A percentile compares a stretch with the other conserved stretches of the same genome.
Evolutionary conservation across 2,888 invertebrate genomes (phyloP).

Genomic region (Cecidostiba fungosa): DNA sequence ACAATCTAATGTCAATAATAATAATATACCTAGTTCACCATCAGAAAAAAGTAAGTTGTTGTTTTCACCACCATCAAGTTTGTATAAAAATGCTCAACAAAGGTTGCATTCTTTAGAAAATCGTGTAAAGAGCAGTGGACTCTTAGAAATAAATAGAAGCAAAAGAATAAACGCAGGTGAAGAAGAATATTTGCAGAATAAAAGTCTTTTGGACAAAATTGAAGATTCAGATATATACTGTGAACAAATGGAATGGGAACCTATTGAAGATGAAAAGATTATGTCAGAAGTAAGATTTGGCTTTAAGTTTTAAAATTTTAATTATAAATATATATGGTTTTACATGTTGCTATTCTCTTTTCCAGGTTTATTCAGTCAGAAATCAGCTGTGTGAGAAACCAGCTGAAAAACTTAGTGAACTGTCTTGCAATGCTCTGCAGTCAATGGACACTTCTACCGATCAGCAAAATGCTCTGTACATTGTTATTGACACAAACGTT

Average conservation of each 20-base stretch:
- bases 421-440: conserved; percentile 48
- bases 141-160: conserved; percentile 47
- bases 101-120: conserved; percentile 57
- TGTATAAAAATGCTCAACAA: conserved; percentile 37
- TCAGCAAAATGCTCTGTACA: conserved; percentile 69
- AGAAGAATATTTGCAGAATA: conserved; percentile 36
- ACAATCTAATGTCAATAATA: conserved; percentile 24
- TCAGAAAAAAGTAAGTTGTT: conserved; percentile 45
- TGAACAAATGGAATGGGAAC: conserved; percentile 79
- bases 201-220: conserved; percentile 52
- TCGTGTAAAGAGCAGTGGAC: conserved; percentile 37
- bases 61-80: conserved; percentile 33
- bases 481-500: conserved; percentile 79
- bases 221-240: conserved; percentile 61
- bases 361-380: conserved; percentile 73
- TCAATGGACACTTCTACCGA: conserved; percentile 45
- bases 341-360: conserved; percentile 12
- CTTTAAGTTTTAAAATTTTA: not conserved
- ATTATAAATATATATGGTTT: conserved; percentile 1
- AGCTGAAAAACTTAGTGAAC: conserved; percentile 22
- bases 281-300: conserved; percentile 70
- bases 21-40: conserved; percentile 33
- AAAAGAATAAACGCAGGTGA: conserved; percentile 5
- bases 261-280: conserved; percentile 76
- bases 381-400: conserved; percentile 68